A percentile compares a stretch with the other conserved stretches of the same genome.
Evolutionary conservation across 2,797 vertebrate genomes (phyloP).

Genomic region (Danio jaintianensis): DNA sequence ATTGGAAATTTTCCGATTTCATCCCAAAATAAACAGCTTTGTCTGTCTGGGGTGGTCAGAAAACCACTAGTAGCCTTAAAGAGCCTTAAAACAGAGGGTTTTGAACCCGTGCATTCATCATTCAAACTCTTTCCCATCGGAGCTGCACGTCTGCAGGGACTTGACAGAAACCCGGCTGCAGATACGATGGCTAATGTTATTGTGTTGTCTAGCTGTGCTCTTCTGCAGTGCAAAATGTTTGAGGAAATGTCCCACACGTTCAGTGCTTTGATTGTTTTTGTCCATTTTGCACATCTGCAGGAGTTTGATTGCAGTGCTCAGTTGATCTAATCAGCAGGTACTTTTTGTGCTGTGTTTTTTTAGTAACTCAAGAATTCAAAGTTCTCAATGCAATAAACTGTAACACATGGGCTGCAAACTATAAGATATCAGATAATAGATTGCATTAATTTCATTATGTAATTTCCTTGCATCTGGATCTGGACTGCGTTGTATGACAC

Average conservation of each 20-base stretch:
- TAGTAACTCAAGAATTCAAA: neutral
- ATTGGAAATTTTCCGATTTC: slow-evolving; percentile 30
- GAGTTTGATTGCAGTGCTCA: neutral
- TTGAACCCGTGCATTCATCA: neutral
- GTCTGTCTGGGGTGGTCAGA: slow-evolving; percentile 25
- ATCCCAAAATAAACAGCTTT: slow-evolving; percentile 48
- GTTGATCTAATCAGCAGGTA: neutral
- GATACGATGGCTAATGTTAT: slow-evolving; percentile 10
- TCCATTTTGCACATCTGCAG: slow-evolving; percentile 9
- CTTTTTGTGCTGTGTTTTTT: neutral
- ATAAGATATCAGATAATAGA: slow-evolving; percentile 6
- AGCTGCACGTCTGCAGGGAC: neutral
- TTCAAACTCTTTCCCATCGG: slow-evolving; percentile 13
- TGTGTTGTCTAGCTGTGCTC: slow-evolving; percentile 26
- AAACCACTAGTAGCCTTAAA: slow-evolving; percentile 19
- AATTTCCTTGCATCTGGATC: slow-evolving; percentile 40
- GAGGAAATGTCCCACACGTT: neutral
- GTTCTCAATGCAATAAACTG: neutral
- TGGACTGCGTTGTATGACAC: neutral
- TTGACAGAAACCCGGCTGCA: neutral
- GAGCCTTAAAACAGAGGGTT: slow-evolving; percentile 10
- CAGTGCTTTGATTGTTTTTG: slow-evolving; percentile 2
- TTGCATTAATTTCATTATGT: slow-evolving; percentile 22
- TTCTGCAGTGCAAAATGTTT: slow-evolving; percentile 17
- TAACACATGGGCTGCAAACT: neutral